Evolutionary conservation across 2,113 vertebrate species (phyloP), one percentile per base, ranked within the genome.

Genomic region (Oryzias melastigma): DNA sequence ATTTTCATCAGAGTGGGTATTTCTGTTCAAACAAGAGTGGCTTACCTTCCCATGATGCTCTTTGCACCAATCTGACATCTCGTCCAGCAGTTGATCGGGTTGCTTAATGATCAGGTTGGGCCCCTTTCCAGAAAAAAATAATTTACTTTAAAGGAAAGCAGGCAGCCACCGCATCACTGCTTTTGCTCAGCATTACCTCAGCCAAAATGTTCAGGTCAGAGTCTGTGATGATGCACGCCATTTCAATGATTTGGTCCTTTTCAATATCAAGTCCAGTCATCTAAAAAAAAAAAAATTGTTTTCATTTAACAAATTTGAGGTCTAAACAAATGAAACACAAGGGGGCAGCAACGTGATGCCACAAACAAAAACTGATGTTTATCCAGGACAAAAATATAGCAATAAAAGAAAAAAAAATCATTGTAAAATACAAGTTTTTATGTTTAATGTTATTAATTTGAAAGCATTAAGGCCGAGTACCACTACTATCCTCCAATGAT

Each of bases 61-160:
- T 82, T 94, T 95, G 81, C 96, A 99, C 97, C 97, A 99, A 35
- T 98, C 94, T 0, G 96, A 96, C 97, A 99, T 99, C 84, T 92
- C 52, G 2, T 98, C 95, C 85, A 99, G 85, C 60, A 98, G 86
- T 74, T 95, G 89, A 3, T 95, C 91, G 1, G 95, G 93, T 87
- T 98, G 96, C 2, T 95, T 94, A 27, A 99, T 97, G 1, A 98
- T 98, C 86, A 99, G 64, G 85, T 97, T 95, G 0, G 97, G 97
- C 35, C 97, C 97, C 97, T 99, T 35, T 35, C 10, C 8, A 10
- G 85, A 25, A 62, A 15, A 6, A 65, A 0, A 8, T 7, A 0
- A 45, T 40, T 57, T 19, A 10, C 40, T 14, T 0, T 10, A 46
- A n/a, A 10, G 8, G 0, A 0, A 6, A 4, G 25, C 20, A 45